These are phyloP conservation scores for Capitella teleta DNA, from an alignment of 1,140 invertebrate genomes.

Conservation along the genomic window DNA sequence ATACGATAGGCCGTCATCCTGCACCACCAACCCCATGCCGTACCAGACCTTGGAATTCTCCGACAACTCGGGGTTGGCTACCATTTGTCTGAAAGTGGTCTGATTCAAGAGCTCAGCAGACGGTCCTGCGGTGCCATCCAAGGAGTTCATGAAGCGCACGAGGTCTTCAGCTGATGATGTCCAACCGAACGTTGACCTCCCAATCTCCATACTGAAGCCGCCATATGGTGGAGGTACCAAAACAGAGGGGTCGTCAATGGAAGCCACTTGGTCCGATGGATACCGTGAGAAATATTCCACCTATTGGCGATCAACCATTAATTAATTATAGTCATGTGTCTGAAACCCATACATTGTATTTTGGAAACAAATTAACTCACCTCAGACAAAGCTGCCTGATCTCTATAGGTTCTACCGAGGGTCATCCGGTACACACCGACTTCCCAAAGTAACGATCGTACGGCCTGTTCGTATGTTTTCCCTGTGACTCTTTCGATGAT, in stretches of 20 bases:
- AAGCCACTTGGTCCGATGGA: constrained; percentile 13
- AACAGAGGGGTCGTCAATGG: constrained; percentile 15
- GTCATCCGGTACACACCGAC: constrained; percentile 3
- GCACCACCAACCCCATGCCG: constrained; percentile 30
- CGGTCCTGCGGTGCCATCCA: constrained; percentile 4
- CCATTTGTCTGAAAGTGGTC: constrained; percentile 16
- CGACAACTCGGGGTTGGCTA: constrained; percentile 14
- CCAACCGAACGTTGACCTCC: constrained; percentile 27
- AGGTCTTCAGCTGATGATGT: constrained; percentile 21
- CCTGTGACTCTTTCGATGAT: constrained; percentile 2
- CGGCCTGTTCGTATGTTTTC: background rate
- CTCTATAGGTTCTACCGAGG: background rate
- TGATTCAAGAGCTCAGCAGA: constrained; percentile 5
- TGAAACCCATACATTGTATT: too few species aligned
- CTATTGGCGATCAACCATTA: constrained; percentile 13
- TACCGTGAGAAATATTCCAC: constrained; percentile 29
- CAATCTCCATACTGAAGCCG: constrained; percentile 24
- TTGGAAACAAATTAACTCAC: too few species aligned
- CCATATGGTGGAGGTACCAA: constrained; percentile 26
- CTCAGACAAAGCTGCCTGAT: background rate
- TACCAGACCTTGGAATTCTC: constrained; percentile 24
- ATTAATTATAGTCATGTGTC: too few species aligned
- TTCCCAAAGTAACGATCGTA: background rate
- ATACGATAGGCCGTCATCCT: constrained; percentile 24
- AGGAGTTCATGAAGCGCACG: constrained; percentile 17